Conservation (phyloP, 2,888 invertebrate species). For the Dryococelus australis region DNA sequence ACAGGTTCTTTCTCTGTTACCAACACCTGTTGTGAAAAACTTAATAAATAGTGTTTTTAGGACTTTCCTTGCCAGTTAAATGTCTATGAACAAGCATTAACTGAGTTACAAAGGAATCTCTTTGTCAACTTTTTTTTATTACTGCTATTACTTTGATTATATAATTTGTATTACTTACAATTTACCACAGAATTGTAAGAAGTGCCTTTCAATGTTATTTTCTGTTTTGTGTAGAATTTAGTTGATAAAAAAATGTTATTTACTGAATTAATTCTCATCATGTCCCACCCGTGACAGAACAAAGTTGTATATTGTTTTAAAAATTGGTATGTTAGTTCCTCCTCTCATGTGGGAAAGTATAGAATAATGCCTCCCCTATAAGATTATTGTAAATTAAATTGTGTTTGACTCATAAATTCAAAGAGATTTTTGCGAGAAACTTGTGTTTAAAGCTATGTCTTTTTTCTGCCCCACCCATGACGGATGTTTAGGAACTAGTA, state of each 20-base stretch:
- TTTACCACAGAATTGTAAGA: background rate
- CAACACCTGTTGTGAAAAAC: background rate
- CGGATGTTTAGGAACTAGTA: background rate
- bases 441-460: background rate
- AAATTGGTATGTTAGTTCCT: background rate
- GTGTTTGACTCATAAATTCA: background rate
- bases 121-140: too few relatives aligned
- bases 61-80: background rate
- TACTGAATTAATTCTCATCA: background rate
- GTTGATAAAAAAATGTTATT: background rate
- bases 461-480: background rate
- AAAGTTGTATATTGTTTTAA: background rate
- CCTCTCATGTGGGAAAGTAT: background rate
- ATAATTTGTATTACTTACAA: background rate
- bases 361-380: background rate
- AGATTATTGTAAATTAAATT: background rate
- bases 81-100: background rate
- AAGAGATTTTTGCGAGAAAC: background rate
- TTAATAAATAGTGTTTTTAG: background rate
- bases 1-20: background rate
- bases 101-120: background rate
- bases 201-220: background rate
- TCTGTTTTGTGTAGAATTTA: background rate
- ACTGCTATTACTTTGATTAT: too few relatives aligned
- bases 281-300: slow-evolving; percentile 10